These are phyloP conservation scores for Psittacus erithacus DNA, from an alignment of 2,113 vertebrate species.

Conservation along the genomic window DNA sequence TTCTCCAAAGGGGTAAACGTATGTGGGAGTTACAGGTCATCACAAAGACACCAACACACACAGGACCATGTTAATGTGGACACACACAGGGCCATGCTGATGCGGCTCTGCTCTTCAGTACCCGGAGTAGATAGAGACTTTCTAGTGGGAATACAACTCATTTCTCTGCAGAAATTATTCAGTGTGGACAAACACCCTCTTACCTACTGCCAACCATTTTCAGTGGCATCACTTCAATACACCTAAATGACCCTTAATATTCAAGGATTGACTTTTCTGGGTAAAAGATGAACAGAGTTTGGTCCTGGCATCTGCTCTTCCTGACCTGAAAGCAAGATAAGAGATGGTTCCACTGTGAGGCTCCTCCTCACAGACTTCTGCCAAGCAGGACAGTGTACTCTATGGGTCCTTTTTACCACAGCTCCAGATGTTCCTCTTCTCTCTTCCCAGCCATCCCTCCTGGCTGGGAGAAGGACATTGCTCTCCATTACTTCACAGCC, in stretches of 20 bases:
- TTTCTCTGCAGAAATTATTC: not conserved
- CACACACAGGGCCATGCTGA: not conserved
- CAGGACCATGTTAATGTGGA: not conserved
- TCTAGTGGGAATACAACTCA: not conserved
- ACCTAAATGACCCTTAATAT: not conserved
- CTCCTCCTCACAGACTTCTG: not conserved
- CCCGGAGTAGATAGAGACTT: not conserved
- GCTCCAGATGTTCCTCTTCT: not conserved
- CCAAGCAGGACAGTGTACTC: not conserved
- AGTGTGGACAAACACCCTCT: not conserved
- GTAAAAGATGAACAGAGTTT: not conserved
- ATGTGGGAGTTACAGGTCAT: not conserved
- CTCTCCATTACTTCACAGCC: not conserved
- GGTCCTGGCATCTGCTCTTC: not conserved
- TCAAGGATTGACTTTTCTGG: not conserved
- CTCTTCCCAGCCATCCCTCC: not conserved
- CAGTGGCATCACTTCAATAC: not conserved
- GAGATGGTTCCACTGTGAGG: not conserved
- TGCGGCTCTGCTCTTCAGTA: not conserved
- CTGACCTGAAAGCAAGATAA: not conserved
- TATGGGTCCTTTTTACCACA: not conserved
- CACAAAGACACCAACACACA: not conserved
- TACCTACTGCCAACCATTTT: not conserved
- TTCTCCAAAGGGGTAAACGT: not conserved
- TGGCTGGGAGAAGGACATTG: not conserved